These are phyloP conservation scores for Amazona guildingii DNA, from an alignment of 2,113 vertebrate species.

Conservation along the genomic window DNA sequence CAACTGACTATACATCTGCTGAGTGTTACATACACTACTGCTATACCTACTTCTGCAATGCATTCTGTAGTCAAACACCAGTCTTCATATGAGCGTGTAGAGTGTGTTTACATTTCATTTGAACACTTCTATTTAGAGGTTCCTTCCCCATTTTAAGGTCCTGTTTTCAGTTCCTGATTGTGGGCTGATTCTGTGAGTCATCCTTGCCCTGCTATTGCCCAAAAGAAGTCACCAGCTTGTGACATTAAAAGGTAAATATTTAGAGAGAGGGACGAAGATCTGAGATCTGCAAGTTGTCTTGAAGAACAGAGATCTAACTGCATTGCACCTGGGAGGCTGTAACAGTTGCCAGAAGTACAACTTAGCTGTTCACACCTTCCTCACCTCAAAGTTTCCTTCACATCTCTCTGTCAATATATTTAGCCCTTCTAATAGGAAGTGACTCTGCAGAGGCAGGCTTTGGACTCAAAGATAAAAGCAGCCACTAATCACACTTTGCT, in stretches of 20 bases:
- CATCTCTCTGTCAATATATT: neutral
- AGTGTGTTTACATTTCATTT: neutral
- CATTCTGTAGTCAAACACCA: neutral
- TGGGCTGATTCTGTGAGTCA: neutral
- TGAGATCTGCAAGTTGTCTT: neutral
- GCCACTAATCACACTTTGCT: neutral
- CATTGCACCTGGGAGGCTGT: neutral
- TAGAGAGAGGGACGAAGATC: neutral
- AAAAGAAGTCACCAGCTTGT: neutral
- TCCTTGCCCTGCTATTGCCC: neutral
- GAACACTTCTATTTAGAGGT: neutral
- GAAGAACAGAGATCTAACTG: neutral
- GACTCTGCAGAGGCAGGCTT: neutral
- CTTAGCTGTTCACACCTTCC: neutral
- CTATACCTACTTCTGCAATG: neutral
- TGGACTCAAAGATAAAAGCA: neutral
- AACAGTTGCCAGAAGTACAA: neutral
- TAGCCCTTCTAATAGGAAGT: neutral
- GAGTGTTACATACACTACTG: neutral
- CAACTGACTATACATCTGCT: neutral
- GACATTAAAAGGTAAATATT: neutral
- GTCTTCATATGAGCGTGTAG: fast-evolving
- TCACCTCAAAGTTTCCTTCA: neutral
- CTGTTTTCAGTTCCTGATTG: slow-evolving; percentile 44
- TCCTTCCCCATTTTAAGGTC: slow-evolving; percentile 48